Evolutionary conservation across 1,140 invertebrate species (phyloP).

Genomic region (Panulirus ornatus): DNA sequence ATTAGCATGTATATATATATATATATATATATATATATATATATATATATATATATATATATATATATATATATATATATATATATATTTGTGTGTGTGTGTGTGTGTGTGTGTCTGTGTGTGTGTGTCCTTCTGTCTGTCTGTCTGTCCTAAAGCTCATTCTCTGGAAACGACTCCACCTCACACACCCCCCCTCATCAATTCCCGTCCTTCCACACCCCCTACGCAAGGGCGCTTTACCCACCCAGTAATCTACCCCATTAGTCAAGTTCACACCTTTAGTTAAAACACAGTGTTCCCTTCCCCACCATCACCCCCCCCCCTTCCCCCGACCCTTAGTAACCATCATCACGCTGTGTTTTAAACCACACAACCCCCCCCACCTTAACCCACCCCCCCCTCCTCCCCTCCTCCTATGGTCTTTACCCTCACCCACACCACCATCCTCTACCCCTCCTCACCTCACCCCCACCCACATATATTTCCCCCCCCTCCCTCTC

Average conservation of each 20-base stretch:
- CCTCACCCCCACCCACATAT: background rate
- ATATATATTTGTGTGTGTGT: too few relatives aligned
- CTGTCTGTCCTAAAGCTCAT: background rate
- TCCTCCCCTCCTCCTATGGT: background rate
- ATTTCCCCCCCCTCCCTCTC: background rate
- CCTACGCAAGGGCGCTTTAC: too few relatives aligned
- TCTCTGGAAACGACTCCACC: too few relatives aligned
- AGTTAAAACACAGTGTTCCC: background rate
- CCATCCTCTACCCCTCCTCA: background rate
- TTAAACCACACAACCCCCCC: background rate
- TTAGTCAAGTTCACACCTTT: background rate
- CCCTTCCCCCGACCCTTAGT: background rate
- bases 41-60: background rate
- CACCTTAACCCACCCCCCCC: background rate
- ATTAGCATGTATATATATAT: conserved; percentile 1
- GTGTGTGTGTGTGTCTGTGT: too few relatives aligned
- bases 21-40: background rate
- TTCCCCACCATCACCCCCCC: background rate
- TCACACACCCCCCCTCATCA: too few relatives aligned
- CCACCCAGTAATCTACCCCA: too few relatives aligned
- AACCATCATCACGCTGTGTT: too few relatives aligned
- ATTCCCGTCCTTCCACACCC: too few relatives aligned
- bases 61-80: background rate
- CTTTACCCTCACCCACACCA: background rate
- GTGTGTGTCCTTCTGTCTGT: too few relatives aligned